Conservation (phyloP, 30 jellyfish, hydroid and myxozoan species). For the Turritopsis dohrnii region DNA sequence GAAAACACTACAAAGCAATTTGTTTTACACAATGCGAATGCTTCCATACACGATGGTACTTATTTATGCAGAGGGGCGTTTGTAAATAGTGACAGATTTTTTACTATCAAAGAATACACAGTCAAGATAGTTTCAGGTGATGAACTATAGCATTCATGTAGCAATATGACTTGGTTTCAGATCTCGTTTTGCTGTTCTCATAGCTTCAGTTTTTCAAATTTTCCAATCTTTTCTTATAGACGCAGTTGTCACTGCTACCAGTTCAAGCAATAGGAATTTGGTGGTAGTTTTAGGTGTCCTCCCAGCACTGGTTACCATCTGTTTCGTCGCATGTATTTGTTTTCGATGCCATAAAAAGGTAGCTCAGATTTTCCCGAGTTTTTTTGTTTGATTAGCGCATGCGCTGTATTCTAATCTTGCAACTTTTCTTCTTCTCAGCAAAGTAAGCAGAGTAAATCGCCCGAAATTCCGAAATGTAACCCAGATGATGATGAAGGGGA, state of each 20-base stretch:
- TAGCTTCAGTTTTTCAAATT: no score
- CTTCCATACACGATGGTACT: background rate
- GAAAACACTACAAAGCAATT: background rate
- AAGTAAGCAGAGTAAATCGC: background rate
- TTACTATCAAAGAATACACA: background rate
- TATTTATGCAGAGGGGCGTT: constrained; percentile 1
- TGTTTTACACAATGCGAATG: background rate
- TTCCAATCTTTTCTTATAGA: background rate
- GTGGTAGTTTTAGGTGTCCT: background rate
- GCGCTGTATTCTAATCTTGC: background rate
- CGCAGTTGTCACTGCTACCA: background rate
- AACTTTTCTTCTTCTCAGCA: background rate
- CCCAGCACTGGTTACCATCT: background rate
- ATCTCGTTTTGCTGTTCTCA: no score
- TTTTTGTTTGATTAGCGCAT: background rate
- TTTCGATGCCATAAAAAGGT: background rate
- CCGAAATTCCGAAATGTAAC: background rate
- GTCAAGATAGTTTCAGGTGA: background rate
- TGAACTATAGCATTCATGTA: background rate
- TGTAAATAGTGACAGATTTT: background rate
- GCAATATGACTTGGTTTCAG: no score
- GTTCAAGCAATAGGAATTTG: background rate
- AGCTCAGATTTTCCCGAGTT: background rate
- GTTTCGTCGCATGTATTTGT: background rate
- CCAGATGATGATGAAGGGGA: constrained; percentile 3